Evolutionary conservation across 2,797 vertebrate genomes (phyloP).

Genomic region (Bovichtus diacanthus): DNA sequence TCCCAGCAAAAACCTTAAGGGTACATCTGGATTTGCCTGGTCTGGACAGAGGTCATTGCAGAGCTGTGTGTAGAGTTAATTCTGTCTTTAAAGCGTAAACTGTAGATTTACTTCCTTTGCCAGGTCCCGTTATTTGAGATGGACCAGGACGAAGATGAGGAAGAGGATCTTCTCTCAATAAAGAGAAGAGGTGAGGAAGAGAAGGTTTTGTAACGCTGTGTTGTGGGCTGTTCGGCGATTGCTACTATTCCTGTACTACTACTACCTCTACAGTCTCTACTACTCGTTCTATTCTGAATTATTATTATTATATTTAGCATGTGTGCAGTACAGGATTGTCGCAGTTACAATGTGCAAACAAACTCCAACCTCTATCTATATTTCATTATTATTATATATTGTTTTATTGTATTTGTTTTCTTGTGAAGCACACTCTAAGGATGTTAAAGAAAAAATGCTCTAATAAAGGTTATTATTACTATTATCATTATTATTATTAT

Average conservation of each 20-base stretch:
- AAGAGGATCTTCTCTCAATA: slow-evolving; percentile 41
- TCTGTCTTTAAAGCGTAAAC: not conserved
- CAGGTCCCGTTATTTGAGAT: slow-evolving; percentile 77
- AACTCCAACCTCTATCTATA: too few relatives aligned
- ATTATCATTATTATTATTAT: too few relatives aligned
- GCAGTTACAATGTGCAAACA: not conserved
- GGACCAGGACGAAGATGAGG: slow-evolving; percentile 61
- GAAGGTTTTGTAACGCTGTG: not conserved
- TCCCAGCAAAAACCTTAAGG: not conserved
- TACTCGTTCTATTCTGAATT: not conserved
- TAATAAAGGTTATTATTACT: too few relatives aligned
- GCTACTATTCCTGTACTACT: not conserved
- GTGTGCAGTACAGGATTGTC: not conserved
- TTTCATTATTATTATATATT: too few relatives aligned
- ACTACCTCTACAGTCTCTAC: not conserved
- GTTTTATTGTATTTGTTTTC: too few relatives aligned
- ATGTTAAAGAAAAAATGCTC: too few relatives aligned
- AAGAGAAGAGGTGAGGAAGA: slow-evolving; percentile 49
- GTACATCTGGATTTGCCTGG: not conserved
- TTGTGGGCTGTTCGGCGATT: not conserved
- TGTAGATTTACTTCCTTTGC: not conserved
- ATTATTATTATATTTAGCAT: not conserved
- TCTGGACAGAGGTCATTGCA: not conserved
- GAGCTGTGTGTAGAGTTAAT: not conserved
- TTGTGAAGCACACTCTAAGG: too few relatives aligned